Evolutionary conservation across 2,888 invertebrate genomes (phyloP).

Genomic region (Habrosyne pyritoides): DNA sequence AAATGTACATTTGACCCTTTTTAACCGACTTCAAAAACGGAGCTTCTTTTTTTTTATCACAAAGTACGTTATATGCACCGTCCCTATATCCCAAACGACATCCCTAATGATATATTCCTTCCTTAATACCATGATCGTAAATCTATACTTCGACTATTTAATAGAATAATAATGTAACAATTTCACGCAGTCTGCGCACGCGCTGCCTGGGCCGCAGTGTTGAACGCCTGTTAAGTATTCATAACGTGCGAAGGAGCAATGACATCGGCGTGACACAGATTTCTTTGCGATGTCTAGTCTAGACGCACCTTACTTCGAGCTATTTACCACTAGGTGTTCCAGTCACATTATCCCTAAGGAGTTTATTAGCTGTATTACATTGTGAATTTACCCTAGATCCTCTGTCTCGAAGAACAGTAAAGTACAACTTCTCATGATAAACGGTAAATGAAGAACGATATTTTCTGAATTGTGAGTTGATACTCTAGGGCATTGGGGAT

Average conservation of each 20-base stretch:
- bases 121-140: conserved; percentile 24
- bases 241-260: conserved; percentile 51
- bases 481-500: too few species aligned
- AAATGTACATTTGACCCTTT: too few species aligned
- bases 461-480: too few species aligned
- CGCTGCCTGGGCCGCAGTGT: conserved; percentile 23
- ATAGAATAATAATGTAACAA: conserved; percentile 22
- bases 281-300: conserved; percentile 57
- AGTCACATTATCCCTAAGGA: conserved; percentile 1
- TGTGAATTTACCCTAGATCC: too few species aligned
- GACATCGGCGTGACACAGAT: conserved; percentile 57
- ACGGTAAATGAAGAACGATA: too few species aligned
- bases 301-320: conserved; percentile 33
- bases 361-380: not conserved
- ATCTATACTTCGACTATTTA: conserved; percentile 27
- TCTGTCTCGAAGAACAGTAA: too few species aligned
- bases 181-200: conserved; percentile 18
- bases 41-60: not conserved
- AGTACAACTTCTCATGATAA: too few species aligned
- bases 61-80: not conserved
- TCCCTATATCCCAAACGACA: conserved; percentile 8
- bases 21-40: too few species aligned
- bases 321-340: conserved; percentile 36
- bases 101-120: conserved; percentile 10
- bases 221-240: conserved; percentile 45